Base-by-base conservation (phyloP, 2,797 vertebrate species). In the Nasua narica region DNA sequence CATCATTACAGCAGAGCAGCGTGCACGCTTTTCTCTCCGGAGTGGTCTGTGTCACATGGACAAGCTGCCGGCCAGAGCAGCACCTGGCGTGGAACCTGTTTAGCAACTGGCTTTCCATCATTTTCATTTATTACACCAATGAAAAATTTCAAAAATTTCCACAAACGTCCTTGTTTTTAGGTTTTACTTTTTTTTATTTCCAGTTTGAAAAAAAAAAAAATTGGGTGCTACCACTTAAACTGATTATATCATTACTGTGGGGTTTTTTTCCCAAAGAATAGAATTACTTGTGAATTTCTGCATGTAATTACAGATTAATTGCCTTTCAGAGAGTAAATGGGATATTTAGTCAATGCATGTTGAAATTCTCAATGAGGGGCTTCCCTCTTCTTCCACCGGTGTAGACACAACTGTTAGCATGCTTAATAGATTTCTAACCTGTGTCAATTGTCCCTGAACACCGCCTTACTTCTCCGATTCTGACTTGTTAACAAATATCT, bases 401-500 rank as follows among this genome's bases (percentile, higher is more conserved):
- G 96, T 92, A 78, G 92, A 56, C 91, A 95, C 72, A 15, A 92
- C 98, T 97, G 92, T 96, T n/a, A 78, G 96, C 92, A 91, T 70
- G 96, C 93, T 96, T 97, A 97, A 97, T 96, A 98, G 97, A 98
- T 98, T 98, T 96, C 97, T 97, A 97, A 96, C 98, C 95, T 86
- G 79, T 96, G 95, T 97, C 95, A 97, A 70, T 95, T 27, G 97
- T 98, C 98, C 98, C 97, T 72, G 96, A 98, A 98, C 98, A 97
- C 98, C 76, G 97, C 98, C 98, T 97, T 96, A 70, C 98, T 98
- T 98, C 98, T 98, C 98, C 92, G 74, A 91, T 98, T 96, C 98
- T 58, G 95, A 98, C 98, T 98, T 96, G 98, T 98, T 98, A 99
- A 98, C 98, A 98, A 98, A 96, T 98, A 98, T 98, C 98, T 98